Conservation (phyloP, 2,888 invertebrate species). For the Amphipoea lucens region DNA sequence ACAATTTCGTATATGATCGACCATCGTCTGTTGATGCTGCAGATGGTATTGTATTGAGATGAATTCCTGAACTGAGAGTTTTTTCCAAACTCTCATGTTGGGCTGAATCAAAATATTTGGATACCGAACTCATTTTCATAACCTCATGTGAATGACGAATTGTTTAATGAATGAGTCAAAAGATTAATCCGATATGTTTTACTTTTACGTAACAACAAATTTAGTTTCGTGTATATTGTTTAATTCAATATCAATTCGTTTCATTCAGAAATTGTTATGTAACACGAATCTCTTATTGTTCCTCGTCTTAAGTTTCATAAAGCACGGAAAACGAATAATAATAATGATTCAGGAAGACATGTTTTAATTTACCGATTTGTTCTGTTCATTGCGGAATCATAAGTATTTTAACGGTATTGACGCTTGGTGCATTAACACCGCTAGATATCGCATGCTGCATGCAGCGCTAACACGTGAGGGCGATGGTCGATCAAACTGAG, state of each 20-base stretch:
- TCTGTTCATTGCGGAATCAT: conserved; percentile 38
- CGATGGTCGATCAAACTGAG: conserved; percentile 26
- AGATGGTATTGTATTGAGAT: conserved; percentile 25
- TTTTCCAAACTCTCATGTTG: conserved; percentile 32
- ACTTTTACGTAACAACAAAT: conserved; percentile 15
- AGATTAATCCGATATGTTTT: conserved; percentile 33
- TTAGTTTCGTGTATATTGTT: conserved; percentile 25
- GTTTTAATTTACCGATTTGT: conserved; percentile 42
- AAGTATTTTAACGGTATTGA: conserved; percentile 56
- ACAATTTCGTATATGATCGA: conserved; percentile 17
- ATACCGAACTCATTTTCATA: conserved; percentile 17
- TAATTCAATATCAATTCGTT: conserved; percentile 19
- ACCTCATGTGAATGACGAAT: conserved; percentile 2
- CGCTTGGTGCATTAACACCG: conserved; percentile 52
- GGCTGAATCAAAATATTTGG: conserved; percentile 34
- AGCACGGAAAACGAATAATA: conserved; percentile 24
- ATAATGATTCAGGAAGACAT: conserved; percentile 38
- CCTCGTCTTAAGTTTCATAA: conserved; percentile 9
- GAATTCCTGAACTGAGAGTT: conserved; percentile 29
- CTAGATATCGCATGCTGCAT: conserved; percentile 53
- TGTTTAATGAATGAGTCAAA: conserved; percentile 27
- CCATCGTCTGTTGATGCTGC: conserved; percentile 30
- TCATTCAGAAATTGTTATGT: conserved; percentile 17
- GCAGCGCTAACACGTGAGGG: conserved; percentile 43
- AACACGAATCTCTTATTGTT: conserved; percentile 32